These are phyloP conservation scores for Ophion obscuratus DNA, from an alignment of 2,888 invertebrate species.

Conservation along the genomic window DNA sequence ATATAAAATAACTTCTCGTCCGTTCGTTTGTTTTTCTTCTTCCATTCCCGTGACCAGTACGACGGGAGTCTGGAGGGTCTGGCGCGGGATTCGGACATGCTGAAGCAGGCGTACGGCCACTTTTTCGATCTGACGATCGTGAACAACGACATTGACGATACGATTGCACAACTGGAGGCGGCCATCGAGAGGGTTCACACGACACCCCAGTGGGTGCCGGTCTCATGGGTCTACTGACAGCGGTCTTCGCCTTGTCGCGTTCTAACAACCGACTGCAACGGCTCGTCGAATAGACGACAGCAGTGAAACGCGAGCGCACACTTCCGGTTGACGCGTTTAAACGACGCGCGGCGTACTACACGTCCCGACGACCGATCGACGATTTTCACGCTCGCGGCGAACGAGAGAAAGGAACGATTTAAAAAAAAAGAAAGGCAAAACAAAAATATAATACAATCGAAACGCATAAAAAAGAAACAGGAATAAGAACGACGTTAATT, in stretches of 20 bases:
- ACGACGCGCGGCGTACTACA: not conserved
- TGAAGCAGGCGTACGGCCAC: conserved; percentile 98
- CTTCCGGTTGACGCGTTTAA: conserved; percentile 38
- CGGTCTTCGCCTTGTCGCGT: conserved; percentile 82
- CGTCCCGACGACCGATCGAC: conserved; percentile 10
- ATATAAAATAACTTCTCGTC: not conserved
- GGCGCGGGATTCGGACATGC: conserved; percentile 97
- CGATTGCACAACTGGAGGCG: conserved; percentile 95
- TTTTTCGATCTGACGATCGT: conserved; percentile 99
- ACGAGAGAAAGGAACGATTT: not conserved
- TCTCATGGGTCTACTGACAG: conserved; percentile 98
- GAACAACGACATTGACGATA: conserved; percentile 99
- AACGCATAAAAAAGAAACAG: not conserved
- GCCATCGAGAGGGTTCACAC: conserved; percentile 96
- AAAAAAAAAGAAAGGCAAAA: not conserved
- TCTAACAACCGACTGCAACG: conserved; percentile 80
- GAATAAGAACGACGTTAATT: not conserved
- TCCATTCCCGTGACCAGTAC: conserved; percentile 88
- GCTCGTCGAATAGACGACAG: conserved; percentile 79
- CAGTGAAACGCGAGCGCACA: conserved; percentile 74
- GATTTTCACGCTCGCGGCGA: not conserved
- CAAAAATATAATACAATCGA: not conserved
- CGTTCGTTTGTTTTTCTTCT: not conserved
- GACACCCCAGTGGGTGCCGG: conserved; percentile 98
- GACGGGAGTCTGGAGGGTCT: conserved; percentile 98